A percentile compares a stretch with the other conserved stretches of the same genome.
phyloP scores from a whole-genome alignment of 2,113 vertebrate species.

The Climacteris rufus region DNA sequence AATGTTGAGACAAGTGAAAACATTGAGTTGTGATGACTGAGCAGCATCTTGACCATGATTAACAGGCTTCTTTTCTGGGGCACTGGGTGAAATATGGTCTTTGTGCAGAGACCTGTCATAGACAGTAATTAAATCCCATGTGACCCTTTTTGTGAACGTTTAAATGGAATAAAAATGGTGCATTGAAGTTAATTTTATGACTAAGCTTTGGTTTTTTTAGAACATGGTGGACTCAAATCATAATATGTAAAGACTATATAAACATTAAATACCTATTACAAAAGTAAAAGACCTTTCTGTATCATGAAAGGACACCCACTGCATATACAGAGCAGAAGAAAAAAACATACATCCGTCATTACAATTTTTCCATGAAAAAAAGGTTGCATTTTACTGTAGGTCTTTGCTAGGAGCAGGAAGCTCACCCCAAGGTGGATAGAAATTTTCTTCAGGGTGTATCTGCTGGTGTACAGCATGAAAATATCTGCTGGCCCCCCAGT shows the following conservation, averaged over 20 bases:
- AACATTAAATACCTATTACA: neutral
- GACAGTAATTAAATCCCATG: neutral
- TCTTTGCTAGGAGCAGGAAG: neutral
- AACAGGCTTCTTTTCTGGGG: neutral
- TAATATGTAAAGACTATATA: neutral
- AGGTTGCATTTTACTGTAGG: neutral
- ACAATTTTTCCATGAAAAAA: neutral
- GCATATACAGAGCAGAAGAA: neutral
- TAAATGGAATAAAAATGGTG: neutral
- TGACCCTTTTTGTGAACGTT: neutral
- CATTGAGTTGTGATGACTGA: neutral
- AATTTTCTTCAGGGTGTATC: neutral
- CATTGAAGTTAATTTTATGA: neutral
- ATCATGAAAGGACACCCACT: neutral
- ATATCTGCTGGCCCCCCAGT: neutral
- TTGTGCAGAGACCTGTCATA: neutral
- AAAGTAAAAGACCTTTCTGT: neutral
- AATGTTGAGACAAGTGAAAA: neutral
- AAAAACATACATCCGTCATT: neutral
- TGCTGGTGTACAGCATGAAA: neutral
- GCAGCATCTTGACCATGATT: conserved; percentile 14
- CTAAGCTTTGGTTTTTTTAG: neutral
- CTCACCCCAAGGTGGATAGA: neutral
- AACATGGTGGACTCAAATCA: neutral
- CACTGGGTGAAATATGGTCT: neutral